phyloP scores from a whole-genome alignment of 23 tunicate genomes.

The Corella eumyota region DNA sequence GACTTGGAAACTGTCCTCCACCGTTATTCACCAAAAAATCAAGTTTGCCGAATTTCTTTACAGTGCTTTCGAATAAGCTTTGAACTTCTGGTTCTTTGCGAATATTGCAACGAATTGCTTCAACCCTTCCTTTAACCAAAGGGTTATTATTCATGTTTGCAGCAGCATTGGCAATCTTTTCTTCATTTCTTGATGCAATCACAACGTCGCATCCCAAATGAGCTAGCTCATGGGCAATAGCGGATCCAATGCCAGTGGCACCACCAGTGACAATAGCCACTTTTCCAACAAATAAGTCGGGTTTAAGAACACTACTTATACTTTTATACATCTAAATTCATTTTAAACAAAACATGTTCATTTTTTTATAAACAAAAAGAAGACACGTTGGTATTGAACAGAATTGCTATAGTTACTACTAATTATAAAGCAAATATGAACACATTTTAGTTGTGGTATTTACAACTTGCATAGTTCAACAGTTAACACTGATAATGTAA shows the following conservation, averaged over 20 bases:
- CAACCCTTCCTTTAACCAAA: constrained; percentile 28
- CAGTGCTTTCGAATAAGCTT: constrained; percentile 26
- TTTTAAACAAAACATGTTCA: neutral
- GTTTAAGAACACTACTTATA: constrained; percentile 41
- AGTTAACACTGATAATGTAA: no score
- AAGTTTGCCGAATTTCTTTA: constrained; percentile 62
- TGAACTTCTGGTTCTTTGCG: constrained; percentile 66
- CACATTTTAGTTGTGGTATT: no score
- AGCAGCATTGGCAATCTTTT: constrained; percentile 34
- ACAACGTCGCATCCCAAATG: constrained; percentile 90
- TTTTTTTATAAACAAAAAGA: neutral
- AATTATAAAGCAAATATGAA: no score
- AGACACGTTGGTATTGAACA: no score
- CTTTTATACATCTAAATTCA: neutral
- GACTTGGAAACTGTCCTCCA: constrained; percentile 83
- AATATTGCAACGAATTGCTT: constrained; percentile 67
- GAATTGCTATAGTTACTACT: no score
- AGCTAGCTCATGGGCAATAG: constrained; percentile 72
- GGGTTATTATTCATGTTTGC: constrained; percentile 39
- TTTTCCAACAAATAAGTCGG: constrained; percentile 48
- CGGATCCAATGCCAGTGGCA: constrained; percentile 91
- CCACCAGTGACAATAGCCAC: constrained; percentile 97
- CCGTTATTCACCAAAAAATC: constrained; percentile 89
- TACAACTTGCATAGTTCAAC: no score
- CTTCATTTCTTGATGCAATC: constrained; percentile 78